Conservation (phyloP, 2,113 vertebrate species). For the Oxygymnocypris stewartii region DNA sequence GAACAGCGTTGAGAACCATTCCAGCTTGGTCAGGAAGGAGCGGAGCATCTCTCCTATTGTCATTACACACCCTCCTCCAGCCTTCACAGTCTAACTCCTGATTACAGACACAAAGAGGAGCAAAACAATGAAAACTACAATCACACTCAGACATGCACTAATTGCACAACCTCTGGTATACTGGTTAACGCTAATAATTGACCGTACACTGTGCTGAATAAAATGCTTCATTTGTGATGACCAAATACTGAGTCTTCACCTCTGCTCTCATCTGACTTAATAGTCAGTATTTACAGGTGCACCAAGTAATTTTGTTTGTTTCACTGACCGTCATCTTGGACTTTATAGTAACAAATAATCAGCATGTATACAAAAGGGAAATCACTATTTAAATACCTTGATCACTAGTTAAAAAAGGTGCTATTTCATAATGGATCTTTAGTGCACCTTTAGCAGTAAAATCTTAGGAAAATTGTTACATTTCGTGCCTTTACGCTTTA, state of each 20-base stretch:
- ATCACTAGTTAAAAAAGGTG: not conserved
- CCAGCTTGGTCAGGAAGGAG: conserved; percentile 96
- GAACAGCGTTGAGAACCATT: conserved; percentile 98
- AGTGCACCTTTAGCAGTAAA: not conserved
- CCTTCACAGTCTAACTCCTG: conserved; percentile 98
- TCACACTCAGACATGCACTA: conserved; percentile 23
- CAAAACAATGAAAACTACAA: conserved; percentile 50
- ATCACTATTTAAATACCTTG: not conserved
- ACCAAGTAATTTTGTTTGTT: not conserved
- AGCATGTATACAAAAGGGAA: not conserved
- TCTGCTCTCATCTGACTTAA: conserved; percentile 80
- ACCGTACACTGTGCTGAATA: not conserved
- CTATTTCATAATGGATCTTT: not conserved
- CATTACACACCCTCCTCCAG: conserved; percentile 97
- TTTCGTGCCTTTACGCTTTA: not conserved
- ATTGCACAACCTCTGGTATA: not conserved
- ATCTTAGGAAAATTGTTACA: not conserved
- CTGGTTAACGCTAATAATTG: not conserved
- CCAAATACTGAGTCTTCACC: conserved; percentile 80
- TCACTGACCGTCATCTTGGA: not conserved
- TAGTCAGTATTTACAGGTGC: conserved; percentile 51
- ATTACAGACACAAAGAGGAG: conserved; percentile 62
- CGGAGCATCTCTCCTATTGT: conserved; percentile 97
- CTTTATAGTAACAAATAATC: not conserved
- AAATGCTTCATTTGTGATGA: conserved; percentile 72